Evolutionary conservation across 2,113 vertebrate genomes (phyloP), one percentile per base, ranked within the genome.

Genomic region (Tinamus guttatus): DNA sequence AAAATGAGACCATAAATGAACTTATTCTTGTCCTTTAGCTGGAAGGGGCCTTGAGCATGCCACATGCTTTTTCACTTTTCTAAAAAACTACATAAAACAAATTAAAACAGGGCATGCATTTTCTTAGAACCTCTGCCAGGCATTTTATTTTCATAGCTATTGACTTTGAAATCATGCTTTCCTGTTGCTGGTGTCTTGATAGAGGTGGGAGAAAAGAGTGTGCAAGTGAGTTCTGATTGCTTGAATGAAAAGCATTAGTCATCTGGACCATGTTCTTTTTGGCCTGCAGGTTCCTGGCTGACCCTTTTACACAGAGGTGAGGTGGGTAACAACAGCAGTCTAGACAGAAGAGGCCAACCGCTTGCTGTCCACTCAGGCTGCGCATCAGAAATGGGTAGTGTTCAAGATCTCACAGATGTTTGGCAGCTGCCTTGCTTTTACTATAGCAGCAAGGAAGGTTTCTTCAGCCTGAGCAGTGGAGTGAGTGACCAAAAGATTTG

Each of bases 341-440:
- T 96, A 97, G 95, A 96, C 96, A 93, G 89, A 95, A 93, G 92
- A 94, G 94, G 86, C 91, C 86, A 87, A 78, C 40, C 76, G 67
- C 84, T 41, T 77, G 83, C 22, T 92, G 94, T 94, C 94, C 77
- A 70, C 94, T 96, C 83, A 67, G 63, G 43, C 92, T 96, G 96
- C 89, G 93, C 78, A 87, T 91, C 73, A 89, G 69, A 94, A 89
- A 76, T 91, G 84, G 93, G 65, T 32, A 93, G 77, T 36, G 51
- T 70, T 96, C 92, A 56, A 68, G 91, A 92, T 95, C 84, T 97
- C 94, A 89, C 96, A 96, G 95, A 94, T 96, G 95, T 97, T 96
- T 96, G 96, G 95, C 95, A 97, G 67, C 54, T 32, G 0, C 77
- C 80, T 58, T 74, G 62, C 86, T 80, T 94, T 89, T 86, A 41